Conservation (phyloP, 2,888 invertebrate species). For the Arctia plantaginis region DNA sequence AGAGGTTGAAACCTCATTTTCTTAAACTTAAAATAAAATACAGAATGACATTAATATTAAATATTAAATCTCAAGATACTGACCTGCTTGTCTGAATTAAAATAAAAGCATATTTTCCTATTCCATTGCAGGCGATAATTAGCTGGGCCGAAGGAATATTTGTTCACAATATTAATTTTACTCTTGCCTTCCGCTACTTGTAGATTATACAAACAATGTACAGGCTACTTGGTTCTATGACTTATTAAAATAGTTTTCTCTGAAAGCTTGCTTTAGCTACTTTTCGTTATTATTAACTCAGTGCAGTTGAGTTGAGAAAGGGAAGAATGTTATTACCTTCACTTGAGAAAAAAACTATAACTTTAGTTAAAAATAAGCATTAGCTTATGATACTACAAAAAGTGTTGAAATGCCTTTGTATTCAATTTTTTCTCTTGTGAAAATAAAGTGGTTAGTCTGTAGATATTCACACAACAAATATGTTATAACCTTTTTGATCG, state of each 20-base stretch:
- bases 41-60: too few relatives aligned
- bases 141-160: conserved; percentile 27
- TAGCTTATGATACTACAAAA: not conserved
- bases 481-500: too few relatives aligned
- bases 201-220: conserved; percentile 34
- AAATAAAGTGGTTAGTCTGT: too few relatives aligned
- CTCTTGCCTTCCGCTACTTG: conserved; percentile 29
- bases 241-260: conserved; percentile 40
- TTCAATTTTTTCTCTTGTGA: not conserved
- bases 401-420: not conserved
- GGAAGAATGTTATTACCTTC: not conserved
- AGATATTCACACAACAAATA: too few relatives aligned
- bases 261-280: conserved; percentile 25
- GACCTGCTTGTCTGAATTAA: not conserved
- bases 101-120: not conserved
- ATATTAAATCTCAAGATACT: not conserved
- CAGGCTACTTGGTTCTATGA: conserved; percentile 32
- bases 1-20: too few relatives aligned
- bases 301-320: conserved; percentile 5
- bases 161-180: conserved; percentile 50
- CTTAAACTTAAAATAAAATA: not conserved
- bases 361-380: not conserved
- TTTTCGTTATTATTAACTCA: conserved; percentile 27
- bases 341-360: not conserved
- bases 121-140: not conserved